phyloP scores from a whole-genome alignment of 2,888 invertebrate genomes.

The Acrocyrtus sp. region DNA sequence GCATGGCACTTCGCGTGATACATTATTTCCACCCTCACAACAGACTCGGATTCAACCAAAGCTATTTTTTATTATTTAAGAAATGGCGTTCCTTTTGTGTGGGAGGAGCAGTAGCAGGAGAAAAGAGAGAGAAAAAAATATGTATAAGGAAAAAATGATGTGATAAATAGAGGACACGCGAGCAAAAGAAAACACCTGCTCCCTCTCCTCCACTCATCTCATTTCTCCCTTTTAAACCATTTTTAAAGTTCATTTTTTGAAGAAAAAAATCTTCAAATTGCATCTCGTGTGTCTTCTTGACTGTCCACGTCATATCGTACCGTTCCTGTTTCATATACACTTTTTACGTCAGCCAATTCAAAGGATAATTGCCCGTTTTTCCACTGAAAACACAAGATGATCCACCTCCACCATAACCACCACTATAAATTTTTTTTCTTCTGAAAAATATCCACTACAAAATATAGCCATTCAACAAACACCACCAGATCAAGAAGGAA shows the following conservation, averaged over 20 bases:
- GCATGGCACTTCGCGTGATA: slow-evolving; percentile 31
- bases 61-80: too few species aligned
- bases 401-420: background rate
- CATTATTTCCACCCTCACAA: slow-evolving; percentile 9
- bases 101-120: slow-evolving; percentile 23
- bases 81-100: background rate
- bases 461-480: too few species aligned
- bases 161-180: slow-evolving; percentile 53
- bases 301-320: background rate
- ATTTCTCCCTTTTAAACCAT: background rate
- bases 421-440: slow-evolving; percentile 24
- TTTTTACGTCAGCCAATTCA: slow-evolving; percentile 33
- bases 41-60: background rate
- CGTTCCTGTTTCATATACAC: background rate
- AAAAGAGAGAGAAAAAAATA: slow-evolving; percentile 2
- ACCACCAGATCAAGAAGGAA: background rate
- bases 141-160: slow-evolving; percentile 35
- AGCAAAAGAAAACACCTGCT: slow-evolving; percentile 51
- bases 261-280: slow-evolving; percentile 1
- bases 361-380: slow-evolving; percentile 32
- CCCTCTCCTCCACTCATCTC: slow-evolving; percentile 27
- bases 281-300: background rate
- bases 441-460: slow-evolving; percentile 6
- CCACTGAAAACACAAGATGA: background rate
- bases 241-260: slow-evolving; percentile 2